phyloP scores from a whole-genome alignment of 2,888 invertebrate species.

The Proisotoma minuta region DNA sequence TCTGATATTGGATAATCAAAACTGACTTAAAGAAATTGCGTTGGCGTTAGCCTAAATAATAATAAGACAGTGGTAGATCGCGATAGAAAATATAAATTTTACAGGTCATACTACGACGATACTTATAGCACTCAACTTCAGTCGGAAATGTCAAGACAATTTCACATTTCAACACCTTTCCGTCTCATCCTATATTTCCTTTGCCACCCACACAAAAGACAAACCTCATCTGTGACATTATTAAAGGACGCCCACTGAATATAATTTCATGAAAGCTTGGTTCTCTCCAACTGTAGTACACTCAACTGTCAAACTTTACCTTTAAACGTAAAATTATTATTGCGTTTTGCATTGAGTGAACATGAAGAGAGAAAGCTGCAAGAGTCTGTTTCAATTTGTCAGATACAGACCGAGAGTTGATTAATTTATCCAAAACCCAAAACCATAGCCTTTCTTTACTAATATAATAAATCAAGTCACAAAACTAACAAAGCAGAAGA shows the following conservation, averaged over 20 bases:
- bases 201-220: no score
- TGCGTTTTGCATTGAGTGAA: not conserved
- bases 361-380: not conserved
- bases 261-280: not conserved
- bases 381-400: not conserved
- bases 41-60: not conserved
- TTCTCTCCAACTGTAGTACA: not conserved
- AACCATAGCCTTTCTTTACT: not conserved
- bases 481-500: not conserved
- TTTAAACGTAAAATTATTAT: not conserved
- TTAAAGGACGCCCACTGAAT: not conserved
- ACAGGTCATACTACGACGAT: no score
- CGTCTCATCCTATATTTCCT: no score
- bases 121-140: no score
- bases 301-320: not conserved
- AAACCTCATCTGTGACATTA: no score
- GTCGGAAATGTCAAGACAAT: not conserved
- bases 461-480: not conserved
- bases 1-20: not conserved
- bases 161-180: not conserved
- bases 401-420: not conserved
- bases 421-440: slow-evolving; percentile 1
- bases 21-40: not conserved
- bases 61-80: not conserved
- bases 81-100: no score